phyloP scores from a whole-genome alignment of 2,797 vertebrate species.

The Sphenodon punctatus region DNA sequence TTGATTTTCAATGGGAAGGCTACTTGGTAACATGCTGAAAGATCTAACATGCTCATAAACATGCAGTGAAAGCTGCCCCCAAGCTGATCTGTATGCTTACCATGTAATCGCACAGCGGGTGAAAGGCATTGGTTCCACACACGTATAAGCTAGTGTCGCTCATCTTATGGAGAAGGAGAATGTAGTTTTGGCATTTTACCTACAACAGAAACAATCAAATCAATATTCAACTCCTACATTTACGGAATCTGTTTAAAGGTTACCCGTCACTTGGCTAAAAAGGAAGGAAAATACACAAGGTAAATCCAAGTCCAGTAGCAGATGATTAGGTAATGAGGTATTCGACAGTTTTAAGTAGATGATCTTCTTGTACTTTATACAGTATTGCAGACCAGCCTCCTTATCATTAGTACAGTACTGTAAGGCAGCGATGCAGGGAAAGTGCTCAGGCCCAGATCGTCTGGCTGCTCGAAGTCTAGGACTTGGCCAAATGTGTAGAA shows the following conservation, averaged over 20 bases:
- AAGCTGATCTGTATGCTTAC: slow-evolving; percentile 58
- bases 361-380: neutral
- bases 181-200: slow-evolving; percentile 85
- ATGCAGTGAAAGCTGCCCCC: neutral
- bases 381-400: too few relatives aligned
- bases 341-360: neutral
- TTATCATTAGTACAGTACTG: neutral
- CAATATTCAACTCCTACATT: neutral
- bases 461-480: too few relatives aligned
- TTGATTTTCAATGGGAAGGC: neutral
- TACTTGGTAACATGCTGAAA: neutral
- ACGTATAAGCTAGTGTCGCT: slow-evolving; percentile 74
- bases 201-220: slow-evolving; percentile 62
- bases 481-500: too few relatives aligned
- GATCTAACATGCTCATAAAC: neutral
- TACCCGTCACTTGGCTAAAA: neutral
- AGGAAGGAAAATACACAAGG: neutral
- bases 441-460: too few relatives aligned
- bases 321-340: neutral
- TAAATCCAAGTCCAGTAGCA: neutral
- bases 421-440: neutral
- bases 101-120: slow-evolving; percentile 80
- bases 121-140: slow-evolving; percentile 84
- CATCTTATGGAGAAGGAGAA: slow-evolving; percentile 77
- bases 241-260: neutral